Percentiles rank a stretch among this genome's conserved stretches.
phyloP scores from a whole-genome alignment of 2,113 vertebrate genomes.

The rat (Rattus norvegicus) region DNA sequence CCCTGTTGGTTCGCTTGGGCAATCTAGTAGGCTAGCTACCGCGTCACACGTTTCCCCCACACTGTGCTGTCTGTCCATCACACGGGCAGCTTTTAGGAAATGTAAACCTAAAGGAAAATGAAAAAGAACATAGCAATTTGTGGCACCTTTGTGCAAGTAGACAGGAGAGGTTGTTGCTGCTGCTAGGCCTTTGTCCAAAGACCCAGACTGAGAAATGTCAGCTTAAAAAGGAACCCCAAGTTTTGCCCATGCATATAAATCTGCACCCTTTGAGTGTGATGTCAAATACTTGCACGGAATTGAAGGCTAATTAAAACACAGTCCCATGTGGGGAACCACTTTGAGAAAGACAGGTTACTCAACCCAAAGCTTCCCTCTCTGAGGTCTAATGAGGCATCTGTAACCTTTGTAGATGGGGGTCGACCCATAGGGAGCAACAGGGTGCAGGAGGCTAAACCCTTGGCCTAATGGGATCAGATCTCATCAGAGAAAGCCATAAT shows the following conservation, averaged over 20 bases:
- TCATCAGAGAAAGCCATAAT: slow-evolving; percentile 22
- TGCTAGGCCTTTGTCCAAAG: slow-evolving; percentile 64
- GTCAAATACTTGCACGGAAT: slow-evolving; percentile 66
- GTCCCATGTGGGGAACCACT: not conserved
- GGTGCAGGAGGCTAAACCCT: slow-evolving; percentile 30
- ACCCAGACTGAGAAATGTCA: slow-evolving; percentile 70
- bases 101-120: too few species aligned
- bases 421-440: not conserved
- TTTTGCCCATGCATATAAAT: slow-evolving; percentile 66
- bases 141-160: slow-evolving; percentile 47
- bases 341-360: not conserved
- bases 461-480: slow-evolving; percentile 40
- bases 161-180: slow-evolving; percentile 34
- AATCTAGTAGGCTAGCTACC: slow-evolving; percentile 25
- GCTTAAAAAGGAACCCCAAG: slow-evolving; percentile 20
- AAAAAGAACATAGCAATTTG: slow-evolving; percentile 74
- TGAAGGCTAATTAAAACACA: slow-evolving; percentile 64
- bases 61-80: slow-evolving; percentile 35
- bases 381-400: not conserved
- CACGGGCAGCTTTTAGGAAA: slow-evolving; percentile 27
- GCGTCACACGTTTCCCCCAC: slow-evolving; percentile 25
- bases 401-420: not conserved
- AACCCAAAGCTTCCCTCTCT: not conserved
- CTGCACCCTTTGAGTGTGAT: slow-evolving; percentile 19
- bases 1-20: not conserved